Evolutionary conservation across 2,797 vertebrate species (phyloP).

Genomic region (Staurois parvus): DNA sequence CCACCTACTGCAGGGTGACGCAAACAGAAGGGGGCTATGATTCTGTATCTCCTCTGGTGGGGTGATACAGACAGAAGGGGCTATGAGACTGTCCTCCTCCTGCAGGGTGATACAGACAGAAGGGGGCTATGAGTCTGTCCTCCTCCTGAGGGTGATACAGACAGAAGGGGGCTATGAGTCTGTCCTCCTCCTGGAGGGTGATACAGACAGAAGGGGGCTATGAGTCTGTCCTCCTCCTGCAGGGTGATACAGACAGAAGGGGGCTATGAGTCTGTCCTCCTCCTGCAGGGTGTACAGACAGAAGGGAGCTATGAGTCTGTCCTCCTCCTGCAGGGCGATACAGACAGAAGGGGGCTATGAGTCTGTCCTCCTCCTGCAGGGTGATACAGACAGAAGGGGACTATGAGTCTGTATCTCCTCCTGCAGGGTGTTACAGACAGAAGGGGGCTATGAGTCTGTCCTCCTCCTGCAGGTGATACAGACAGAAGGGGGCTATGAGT

Average conservation of each 20-base stretch:
- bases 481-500: too few relatives aligned
- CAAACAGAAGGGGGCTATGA: not conserved
- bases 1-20: too few relatives aligned
- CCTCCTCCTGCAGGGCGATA: too few relatives aligned
- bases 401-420: not conserved
- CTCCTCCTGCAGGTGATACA: too few relatives aligned
- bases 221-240: not conserved
- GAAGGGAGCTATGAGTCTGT: too few relatives aligned
- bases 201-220: conserved; percentile 1
- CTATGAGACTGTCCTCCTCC: too few relatives aligned
- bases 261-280: not conserved
- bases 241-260: not conserved
- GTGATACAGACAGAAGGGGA: not conserved
- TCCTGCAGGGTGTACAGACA: too few relatives aligned
- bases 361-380: too few relatives aligned
- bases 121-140: too few relatives aligned
- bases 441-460: not conserved
- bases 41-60: not conserved
- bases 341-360: not conserved
- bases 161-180: not conserved
- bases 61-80: not conserved
- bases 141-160: too few relatives aligned
- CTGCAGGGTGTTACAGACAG: not conserved
- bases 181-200: too few relatives aligned
- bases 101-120: too few relatives aligned